These are phyloP conservation scores for Gila robusta DNA, from an alignment of 2,797 vertebrate genomes.

Conservation along the genomic window DNA sequence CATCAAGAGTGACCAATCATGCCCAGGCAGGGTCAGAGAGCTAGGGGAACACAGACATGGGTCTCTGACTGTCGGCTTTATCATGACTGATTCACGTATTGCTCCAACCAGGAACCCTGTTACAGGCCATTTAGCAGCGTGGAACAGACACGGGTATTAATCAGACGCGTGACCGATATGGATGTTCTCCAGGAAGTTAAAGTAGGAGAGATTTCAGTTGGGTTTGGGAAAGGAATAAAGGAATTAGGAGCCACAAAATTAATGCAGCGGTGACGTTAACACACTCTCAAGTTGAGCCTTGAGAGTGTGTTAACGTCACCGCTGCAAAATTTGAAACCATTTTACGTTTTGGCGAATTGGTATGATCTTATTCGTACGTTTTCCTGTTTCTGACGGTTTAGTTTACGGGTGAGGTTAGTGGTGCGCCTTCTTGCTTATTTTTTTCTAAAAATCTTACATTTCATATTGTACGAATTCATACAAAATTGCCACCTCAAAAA, in stretches of 20 bases:
- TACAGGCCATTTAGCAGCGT: constrained; percentile 46
- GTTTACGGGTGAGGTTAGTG: not conserved
- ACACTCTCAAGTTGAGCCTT: not conserved
- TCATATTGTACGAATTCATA: not conserved
- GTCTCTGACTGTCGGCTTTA: constrained; percentile 53
- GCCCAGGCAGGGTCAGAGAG: constrained; percentile 54
- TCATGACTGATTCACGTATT: constrained; percentile 55
- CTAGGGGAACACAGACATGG: constrained; percentile 26
- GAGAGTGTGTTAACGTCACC: too few species aligned
- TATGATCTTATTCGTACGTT: not conserved
- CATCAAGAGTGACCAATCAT: constrained; percentile 58
- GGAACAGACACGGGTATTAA: constrained; percentile 16
- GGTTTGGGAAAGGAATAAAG: not conserved
- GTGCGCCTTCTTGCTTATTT: too few species aligned
- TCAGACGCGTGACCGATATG: not conserved
- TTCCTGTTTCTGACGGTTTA: not conserved
- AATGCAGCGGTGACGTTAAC: not conserved
- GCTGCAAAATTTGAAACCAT: not conserved
- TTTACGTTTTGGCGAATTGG: not conserved
- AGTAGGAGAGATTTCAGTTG: not conserved
- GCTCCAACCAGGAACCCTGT: constrained; percentile 35
- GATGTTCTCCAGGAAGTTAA: not conserved
- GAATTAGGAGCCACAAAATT: not conserved
- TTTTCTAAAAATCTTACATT: not conserved
- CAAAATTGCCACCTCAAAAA: not conserved